Evolutionary conservation across 1,140 invertebrate genomes (phyloP), one percentile per base, ranked within the genome.

Genomic region (Tetragnatha versicolor): DNA sequence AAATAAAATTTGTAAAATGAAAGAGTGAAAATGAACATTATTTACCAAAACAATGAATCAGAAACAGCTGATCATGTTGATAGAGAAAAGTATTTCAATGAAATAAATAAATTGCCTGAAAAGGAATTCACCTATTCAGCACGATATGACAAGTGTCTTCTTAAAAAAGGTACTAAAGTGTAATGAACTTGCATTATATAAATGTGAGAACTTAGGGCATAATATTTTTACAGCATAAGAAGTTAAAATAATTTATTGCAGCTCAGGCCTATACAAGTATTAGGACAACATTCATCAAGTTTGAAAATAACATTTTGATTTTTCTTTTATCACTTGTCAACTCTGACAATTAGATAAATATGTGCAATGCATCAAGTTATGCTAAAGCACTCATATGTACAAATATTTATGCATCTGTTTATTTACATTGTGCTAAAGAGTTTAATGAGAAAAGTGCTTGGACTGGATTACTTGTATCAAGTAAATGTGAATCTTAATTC

Each of bases 361-460:
- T 76, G 73, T 76, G 60, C 58, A 65, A 42, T 51, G 33, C 4
- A 20, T 61, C 55, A 61, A 12, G 7, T 22, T 22, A 42, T 63
- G 20, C 53, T 49, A 61, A 61, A 63, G 58, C 60, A 65, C 47
- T 53, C 55, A 65, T 76, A 76, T 76, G 45, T 76, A 76, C 73
- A 76, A 63, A 65, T 65, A 51, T 53, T 63, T 39, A 76, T 76
- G 58, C 42, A 65, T 76, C 45, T 76, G 73, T 76, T 75, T 76
- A 76, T 76, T 65, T 76, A 76, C 73, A 76, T 76, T 76, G 73
- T 76, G 73, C 73, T 76, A 37, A 47, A 75, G 53, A 70, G n/a
- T 35, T 76, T 20, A 65, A 76, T 51, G 35, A 42, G 22, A 39
- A 73, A 76, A 35, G 51, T 37, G 27, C 55, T 39, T 76, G 45